These are phyloP conservation scores for Mizuhopecten yessoensis DNA, from an alignment of 1,140 invertebrate genomes.

Conservation along the genomic window DNA sequence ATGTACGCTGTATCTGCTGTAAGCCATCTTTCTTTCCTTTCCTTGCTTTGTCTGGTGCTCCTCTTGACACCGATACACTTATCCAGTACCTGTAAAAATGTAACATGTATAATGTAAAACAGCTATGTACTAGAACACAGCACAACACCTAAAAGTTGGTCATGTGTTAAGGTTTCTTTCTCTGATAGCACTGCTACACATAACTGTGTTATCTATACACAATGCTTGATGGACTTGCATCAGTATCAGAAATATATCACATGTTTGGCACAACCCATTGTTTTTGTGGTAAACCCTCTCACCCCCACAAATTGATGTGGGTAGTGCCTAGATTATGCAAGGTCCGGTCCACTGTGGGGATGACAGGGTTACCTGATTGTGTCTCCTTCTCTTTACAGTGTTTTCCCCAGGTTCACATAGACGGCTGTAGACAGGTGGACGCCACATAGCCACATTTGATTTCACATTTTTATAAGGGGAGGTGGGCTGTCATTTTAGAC, in stretches of 20 bases:
- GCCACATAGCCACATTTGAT: background rate
- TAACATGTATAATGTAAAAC: background rate
- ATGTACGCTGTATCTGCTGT: background rate
- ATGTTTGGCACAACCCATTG: background rate
- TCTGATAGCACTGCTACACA: no score
- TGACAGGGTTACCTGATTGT: conserved; percentile 18
- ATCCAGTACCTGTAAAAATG: no score
- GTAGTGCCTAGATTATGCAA: background rate
- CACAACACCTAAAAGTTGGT: background rate
- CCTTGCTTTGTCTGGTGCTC: background rate
- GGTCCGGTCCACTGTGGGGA: background rate
- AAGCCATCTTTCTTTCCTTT: background rate
- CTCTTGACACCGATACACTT: background rate
- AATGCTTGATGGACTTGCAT: no score
- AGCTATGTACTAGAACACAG: no score
- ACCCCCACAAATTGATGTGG: background rate
- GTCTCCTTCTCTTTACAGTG: conserved; percentile 65
- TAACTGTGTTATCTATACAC: background rate
- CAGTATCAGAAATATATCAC: background rate
- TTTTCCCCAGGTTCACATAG: conserved; percentile 60
- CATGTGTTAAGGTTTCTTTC: background rate
- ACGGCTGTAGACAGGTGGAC: conserved; percentile 52
- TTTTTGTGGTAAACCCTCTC: background rate
- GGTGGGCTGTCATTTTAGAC: background rate
- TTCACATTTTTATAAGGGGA: background rate